Evolutionary conservation across 64 coral and sea anemone genomes (phyloP).

Genomic region (Montipora efflorescens): DNA sequence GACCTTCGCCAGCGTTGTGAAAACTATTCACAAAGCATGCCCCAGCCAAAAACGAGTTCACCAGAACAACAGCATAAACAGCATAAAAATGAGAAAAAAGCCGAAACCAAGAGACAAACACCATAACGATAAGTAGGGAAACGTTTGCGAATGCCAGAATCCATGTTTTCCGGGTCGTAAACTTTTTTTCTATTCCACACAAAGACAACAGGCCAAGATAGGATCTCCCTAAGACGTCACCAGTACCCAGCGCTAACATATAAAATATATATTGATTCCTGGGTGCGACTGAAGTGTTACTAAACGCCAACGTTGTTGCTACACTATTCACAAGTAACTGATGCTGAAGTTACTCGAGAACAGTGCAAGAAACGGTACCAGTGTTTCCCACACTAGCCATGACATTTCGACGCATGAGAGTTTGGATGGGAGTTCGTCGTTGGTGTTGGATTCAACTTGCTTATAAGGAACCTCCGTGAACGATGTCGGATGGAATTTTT

Average conservation of each 20-base stretch:
- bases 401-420: neutral
- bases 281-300: neutral
- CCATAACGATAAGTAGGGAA: neutral
- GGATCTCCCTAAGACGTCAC: neutral
- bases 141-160: neutral
- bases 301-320: neutral
- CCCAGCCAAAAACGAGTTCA: neutral
- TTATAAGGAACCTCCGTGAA: neutral
- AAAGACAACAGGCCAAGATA: neutral
- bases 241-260: neutral
- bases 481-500: neutral
- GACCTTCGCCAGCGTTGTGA: neutral
- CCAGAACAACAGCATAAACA: neutral
- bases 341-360: neutral
- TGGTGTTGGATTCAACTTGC: neutral
- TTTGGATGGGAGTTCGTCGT: neutral
- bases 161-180: neutral
- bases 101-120: constrained; percentile 22
- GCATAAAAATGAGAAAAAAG: neutral
- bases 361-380: neutral
- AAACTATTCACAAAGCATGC: neutral
- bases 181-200: constrained; percentile 1
- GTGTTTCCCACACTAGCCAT: neutral
- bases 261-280: constrained; percentile 35
- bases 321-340: neutral